phyloP scores from a whole-genome alignment of 2,797 vertebrate species.

The Tapera naevia region DNA sequence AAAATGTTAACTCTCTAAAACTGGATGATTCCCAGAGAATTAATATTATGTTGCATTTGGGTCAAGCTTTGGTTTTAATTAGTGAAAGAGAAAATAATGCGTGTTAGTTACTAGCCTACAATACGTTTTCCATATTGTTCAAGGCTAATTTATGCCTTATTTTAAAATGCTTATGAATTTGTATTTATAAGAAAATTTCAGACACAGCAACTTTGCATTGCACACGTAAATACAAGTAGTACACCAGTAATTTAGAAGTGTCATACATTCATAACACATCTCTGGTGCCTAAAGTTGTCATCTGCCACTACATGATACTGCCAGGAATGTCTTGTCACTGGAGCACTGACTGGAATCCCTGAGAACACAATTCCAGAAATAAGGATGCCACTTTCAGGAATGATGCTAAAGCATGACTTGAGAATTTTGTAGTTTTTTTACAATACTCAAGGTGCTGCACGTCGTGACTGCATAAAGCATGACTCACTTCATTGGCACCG shows the following conservation, averaged over 20 bases:
- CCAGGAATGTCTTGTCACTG: not conserved
- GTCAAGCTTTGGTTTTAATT: not conserved
- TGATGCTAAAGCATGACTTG: not conserved
- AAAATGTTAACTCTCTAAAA: not conserved
- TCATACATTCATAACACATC: not conserved
- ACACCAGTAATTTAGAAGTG: not conserved
- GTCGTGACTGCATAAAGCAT: not conserved
- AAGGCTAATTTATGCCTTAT: not conserved
- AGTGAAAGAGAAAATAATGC: not conserved
- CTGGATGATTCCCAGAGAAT: not conserved
- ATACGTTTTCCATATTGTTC: not conserved
- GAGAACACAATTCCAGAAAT: not conserved
- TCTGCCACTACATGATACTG: accelerated
- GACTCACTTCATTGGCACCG: not conserved
- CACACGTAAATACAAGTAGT: not conserved
- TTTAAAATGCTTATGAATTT: not conserved
- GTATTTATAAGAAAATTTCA: not conserved
- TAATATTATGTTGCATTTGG: not conserved
- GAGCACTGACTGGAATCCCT: not conserved
- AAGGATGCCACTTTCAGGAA: not conserved
- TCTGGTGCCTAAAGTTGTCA: not conserved
- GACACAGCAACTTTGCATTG: not conserved
- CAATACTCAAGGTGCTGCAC: not conserved
- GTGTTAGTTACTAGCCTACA: not conserved
- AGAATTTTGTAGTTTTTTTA: not conserved